phyloP scores from a whole-genome alignment of 2,113 vertebrate genomes.

The Ptychochromis oligacanthus region DNA sequence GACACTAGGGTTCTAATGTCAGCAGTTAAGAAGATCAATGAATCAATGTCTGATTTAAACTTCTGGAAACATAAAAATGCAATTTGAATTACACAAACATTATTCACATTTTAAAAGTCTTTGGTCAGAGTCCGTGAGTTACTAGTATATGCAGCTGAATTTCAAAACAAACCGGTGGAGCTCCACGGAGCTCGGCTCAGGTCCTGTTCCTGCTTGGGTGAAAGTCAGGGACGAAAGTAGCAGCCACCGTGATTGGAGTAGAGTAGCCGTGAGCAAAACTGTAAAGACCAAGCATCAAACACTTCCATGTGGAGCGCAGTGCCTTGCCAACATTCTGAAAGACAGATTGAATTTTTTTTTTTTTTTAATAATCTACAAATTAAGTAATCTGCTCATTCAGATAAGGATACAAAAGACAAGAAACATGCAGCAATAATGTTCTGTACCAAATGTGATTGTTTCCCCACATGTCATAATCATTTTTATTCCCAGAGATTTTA shows the following conservation, averaged over 20 bases:
- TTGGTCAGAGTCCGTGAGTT: background rate
- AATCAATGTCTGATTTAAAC: background rate
- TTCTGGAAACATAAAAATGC: background rate
- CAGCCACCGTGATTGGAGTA: conserved; percentile 79
- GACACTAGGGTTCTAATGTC: no score
- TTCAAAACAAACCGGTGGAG: background rate
- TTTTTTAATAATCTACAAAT: background rate
- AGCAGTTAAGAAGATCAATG: background rate
- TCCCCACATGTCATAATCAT: background rate
- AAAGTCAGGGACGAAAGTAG: conserved; percentile 79
- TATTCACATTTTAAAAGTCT: background rate
- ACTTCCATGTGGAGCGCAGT: conserved; percentile 87
- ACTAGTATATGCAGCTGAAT: background rate
- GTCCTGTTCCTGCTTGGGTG: conserved; percentile 41
- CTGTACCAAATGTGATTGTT: accelerated
- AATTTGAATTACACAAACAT: conserved; percentile 8
- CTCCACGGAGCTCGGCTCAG: conserved; percentile 35
- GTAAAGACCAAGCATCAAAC: conserved; percentile 87
- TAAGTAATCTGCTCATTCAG: background rate
- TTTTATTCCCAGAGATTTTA: background rate
- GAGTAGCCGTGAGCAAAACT: conserved; percentile 86
- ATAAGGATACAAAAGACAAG: background rate
- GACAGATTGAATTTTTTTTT: conserved; percentile 9
- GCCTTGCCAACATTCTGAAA: conserved; percentile 89
- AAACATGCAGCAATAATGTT: background rate